phyloP scores from a whole-genome alignment of 2,113 vertebrate genomes.

The Bothrops jararaca region DNA sequence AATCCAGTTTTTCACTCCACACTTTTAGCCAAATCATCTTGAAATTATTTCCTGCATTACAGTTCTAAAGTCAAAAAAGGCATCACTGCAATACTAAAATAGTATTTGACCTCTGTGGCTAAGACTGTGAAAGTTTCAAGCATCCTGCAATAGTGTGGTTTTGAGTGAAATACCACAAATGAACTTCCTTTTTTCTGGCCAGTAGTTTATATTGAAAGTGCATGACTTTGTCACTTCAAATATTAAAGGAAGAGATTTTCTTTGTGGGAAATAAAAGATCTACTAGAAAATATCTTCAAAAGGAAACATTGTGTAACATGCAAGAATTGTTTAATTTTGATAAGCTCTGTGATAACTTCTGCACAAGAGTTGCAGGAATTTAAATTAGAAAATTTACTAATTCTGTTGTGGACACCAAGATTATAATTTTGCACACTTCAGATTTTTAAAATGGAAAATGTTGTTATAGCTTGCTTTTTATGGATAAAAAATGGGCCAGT shows the following conservation, averaged over 20 bases:
- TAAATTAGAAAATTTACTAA: neutral
- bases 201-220: neutral
- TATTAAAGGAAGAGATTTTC: neutral
- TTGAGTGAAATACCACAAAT: slow-evolving; percentile 45
- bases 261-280: neutral
- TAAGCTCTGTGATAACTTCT: neutral
- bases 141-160: slow-evolving; percentile 51
- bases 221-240: neutral
- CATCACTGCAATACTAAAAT: neutral
- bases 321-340: neutral
- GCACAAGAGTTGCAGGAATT: neutral
- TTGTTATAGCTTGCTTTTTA: neutral
- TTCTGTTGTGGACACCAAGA: neutral
- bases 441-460: neutral
- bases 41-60: neutral
- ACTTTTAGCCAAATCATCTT: neutral
- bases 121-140: slow-evolving; percentile 41
- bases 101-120: slow-evolving; percentile 51
- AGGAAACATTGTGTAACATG: neutral
- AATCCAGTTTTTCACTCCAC: neutral
- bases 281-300: neutral
- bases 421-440: neutral
- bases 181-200: slow-evolving; percentile 46
- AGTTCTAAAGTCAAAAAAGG: neutral
- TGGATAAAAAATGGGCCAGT: neutral